Evolutionary conservation across 2,797 vertebrate species (phyloP).

Genomic region (Danio kyathit): DNA sequence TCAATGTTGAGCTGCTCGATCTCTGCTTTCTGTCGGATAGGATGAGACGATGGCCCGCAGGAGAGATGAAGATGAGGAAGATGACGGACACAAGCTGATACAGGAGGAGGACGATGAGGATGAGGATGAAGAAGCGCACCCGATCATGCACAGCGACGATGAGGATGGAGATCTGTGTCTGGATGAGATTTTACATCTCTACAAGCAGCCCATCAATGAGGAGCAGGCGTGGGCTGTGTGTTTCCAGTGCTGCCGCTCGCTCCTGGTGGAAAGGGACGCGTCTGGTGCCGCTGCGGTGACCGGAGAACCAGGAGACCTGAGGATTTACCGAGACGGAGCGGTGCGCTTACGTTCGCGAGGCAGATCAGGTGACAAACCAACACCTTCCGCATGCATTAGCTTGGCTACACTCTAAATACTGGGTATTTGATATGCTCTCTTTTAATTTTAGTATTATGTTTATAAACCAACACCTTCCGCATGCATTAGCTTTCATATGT

Average conservation of each 20-base stretch:
- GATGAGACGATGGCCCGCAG: constrained; percentile 80
- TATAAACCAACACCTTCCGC: too few species aligned
- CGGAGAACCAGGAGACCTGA: constrained; percentile 1
- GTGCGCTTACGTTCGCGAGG: constrained; percentile 27
- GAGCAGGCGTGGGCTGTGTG: constrained; percentile 99
- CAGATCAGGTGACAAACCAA: constrained; percentile 28
- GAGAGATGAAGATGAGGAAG: constrained; percentile 69
- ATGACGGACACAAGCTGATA: constrained; percentile 65
- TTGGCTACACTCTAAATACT: too few species aligned
- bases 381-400: background rate
- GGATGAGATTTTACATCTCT: constrained; percentile 89
- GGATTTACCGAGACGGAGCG: constrained; percentile 34
- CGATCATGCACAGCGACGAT: constrained; percentile 67
- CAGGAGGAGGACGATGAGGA: constrained; percentile 61
- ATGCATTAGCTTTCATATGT: too few species aligned
- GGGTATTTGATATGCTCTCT: too few species aligned
- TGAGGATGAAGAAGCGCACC: constrained; percentile 26
- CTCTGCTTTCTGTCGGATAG: constrained; percentile 59
- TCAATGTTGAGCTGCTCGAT: constrained; percentile 56
- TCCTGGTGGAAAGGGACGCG: constrained; percentile 63
- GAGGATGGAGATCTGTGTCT: constrained; percentile 80
- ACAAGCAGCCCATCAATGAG: constrained; percentile 96
- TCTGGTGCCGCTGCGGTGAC: background rate
- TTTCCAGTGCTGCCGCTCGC: constrained; percentile 88
- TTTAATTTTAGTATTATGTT: too few species aligned